phyloP scores from a whole-genome alignment of 1,140 invertebrate species.

The Papilio polyxenes region DNA sequence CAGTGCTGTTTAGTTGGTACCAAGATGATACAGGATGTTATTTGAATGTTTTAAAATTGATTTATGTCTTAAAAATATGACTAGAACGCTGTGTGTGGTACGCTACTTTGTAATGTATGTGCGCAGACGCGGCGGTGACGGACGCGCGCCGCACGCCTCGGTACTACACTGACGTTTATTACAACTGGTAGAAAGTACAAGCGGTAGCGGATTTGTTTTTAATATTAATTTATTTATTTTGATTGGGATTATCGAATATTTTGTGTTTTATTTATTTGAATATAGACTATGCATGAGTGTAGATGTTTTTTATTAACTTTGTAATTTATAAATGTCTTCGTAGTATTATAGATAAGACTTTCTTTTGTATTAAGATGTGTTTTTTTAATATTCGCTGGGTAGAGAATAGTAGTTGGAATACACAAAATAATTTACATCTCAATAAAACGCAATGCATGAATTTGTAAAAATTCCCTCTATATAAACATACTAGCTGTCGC shows the following conservation, averaged over 20 bases:
- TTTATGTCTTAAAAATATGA: conserved; percentile 10
- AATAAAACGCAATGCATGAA: not conserved
- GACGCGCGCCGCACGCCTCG: conserved; percentile 49
- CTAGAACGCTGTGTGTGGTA: conserved; percentile 31
- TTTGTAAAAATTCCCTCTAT: not conserved
- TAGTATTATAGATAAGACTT: too few species aligned
- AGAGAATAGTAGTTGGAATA: not conserved
- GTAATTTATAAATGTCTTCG: too few species aligned
- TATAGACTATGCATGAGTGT: too few species aligned
- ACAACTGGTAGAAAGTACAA: conserved; percentile 24
- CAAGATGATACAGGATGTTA: not conserved
- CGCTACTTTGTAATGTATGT: conserved; percentile 37
- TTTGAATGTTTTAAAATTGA: not conserved
- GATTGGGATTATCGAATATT: not conserved
- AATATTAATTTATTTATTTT: not conserved
- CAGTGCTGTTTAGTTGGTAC: too few species aligned
- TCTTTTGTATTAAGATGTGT: too few species aligned
- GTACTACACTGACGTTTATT: conserved; percentile 42
- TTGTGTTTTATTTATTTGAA: too few species aligned
- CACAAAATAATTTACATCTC: not conserved
- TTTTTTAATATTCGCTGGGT: not conserved
- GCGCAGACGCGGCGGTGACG: conserved; percentile 44
- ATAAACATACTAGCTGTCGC: too few species aligned
- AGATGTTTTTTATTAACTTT: not conserved
- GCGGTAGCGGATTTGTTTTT: conserved; percentile 41